phyloP scores from a whole-genome alignment of 2,113 vertebrate species.

The Ctenodactylus gundi region DNA sequence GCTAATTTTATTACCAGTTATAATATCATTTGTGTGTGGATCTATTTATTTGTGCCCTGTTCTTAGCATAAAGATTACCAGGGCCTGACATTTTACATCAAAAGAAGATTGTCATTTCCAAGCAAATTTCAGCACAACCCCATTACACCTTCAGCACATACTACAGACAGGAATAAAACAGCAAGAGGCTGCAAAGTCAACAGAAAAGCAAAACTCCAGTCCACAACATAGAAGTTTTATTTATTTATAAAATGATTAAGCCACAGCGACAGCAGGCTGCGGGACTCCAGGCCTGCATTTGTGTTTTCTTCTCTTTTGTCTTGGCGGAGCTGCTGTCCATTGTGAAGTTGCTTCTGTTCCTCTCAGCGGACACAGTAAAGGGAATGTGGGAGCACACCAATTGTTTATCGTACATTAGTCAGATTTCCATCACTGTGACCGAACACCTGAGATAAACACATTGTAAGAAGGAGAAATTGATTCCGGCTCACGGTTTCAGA shows the following conservation, averaged over 20 bases:
- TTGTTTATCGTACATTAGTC: background rate
- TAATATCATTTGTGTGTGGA: slow-evolving; percentile 10
- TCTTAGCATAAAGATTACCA: background rate
- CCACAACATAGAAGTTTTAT: background rate
- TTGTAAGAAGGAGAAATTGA: background rate
- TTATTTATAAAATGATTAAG: background rate
- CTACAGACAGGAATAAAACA: background rate
- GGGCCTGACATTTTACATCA: background rate
- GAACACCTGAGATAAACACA: background rate
- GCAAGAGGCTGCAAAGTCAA: background rate
- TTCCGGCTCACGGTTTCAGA: background rate
- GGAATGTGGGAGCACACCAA: background rate
- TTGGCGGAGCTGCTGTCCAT: too few species aligned
- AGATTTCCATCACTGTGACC: background rate
- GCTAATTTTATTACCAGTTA: slow-evolving; percentile 13
- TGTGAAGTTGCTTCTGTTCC: background rate
- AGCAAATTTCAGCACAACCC: background rate
- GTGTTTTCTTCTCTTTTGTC: background rate
- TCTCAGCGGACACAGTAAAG: background rate
- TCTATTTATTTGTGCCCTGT: background rate
- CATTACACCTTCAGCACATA: background rate
- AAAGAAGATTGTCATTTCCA: background rate
- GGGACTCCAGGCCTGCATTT: background rate
- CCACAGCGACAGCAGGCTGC: background rate
- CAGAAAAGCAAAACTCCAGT: background rate